phyloP scores from a whole-genome alignment of 2,797 vertebrate species.

The Protonibea diacanthus region DNA sequence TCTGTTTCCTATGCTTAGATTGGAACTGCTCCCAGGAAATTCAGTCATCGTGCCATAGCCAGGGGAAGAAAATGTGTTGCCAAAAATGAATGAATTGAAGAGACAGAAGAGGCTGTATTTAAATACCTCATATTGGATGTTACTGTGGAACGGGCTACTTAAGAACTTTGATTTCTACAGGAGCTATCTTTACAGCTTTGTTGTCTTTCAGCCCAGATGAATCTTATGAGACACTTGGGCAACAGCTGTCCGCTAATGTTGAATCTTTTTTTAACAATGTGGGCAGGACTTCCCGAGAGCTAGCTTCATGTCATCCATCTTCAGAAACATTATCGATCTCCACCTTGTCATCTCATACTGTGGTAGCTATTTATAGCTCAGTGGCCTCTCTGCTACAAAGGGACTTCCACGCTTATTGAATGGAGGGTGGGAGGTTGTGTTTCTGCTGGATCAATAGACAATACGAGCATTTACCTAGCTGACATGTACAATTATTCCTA shows the following conservation, averaged over 20 bases:
- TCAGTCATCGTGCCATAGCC: constrained; percentile 78
- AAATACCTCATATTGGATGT: constrained; percentile 71
- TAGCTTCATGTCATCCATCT: constrained; percentile 62
- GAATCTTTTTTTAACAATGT: constrained; percentile 51
- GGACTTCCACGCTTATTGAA: constrained; percentile 53
- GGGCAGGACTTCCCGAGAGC: constrained; percentile 58
- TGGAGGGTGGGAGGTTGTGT: constrained; percentile 39
- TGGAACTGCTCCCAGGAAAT: constrained; percentile 70
- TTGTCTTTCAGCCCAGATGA: constrained; percentile 19
- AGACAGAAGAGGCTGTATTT: constrained; percentile 55
- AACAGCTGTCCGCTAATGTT: constrained; percentile 36
- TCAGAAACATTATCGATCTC: constrained; percentile 61
- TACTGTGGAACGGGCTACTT: constrained; percentile 53
- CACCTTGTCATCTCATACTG: constrained; percentile 50
- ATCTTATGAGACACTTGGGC: constrained; percentile 27
- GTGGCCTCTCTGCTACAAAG: constrained; percentile 21
- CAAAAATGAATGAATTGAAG: constrained; percentile 76
- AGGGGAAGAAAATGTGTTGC: constrained; percentile 74
- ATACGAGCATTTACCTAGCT: constrained; percentile 53
- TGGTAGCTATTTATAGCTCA: constrained; percentile 66
- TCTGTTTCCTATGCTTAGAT: constrained; percentile 78
- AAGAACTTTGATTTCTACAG: constrained; percentile 29
- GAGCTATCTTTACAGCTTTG: constrained; percentile 37
- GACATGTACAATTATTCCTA: constrained; percentile 66
- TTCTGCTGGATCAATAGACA: constrained; percentile 68